Evolutionary conservation across 2,888 invertebrate genomes (phyloP).

Genomic region (Seladonia tumulorum): DNA sequence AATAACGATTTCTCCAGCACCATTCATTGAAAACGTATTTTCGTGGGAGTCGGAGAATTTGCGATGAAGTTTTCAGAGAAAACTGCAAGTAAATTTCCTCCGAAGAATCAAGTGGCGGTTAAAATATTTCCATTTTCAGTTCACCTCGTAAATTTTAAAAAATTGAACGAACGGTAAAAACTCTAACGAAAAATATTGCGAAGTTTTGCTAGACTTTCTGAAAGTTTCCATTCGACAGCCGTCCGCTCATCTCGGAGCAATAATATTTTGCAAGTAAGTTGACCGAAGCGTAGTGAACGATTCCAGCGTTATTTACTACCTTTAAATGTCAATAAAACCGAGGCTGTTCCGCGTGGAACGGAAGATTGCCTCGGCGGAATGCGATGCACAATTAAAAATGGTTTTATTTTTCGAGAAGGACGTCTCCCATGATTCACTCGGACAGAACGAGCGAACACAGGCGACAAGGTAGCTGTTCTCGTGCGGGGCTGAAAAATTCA

Average conservation of each 20-base stretch:
- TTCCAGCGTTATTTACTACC: not conserved
- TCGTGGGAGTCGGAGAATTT: too few species aligned
- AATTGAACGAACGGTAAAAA: not conserved
- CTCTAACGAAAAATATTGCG: not conserved
- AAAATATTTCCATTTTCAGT: too few species aligned
- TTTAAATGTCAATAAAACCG: not conserved
- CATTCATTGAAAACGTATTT: too few species aligned
- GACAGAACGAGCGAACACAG: not conserved
- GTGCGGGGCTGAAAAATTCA: not conserved
- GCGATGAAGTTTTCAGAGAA: too few species aligned
- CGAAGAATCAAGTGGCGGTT: too few species aligned
- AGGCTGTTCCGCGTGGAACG: not conserved
- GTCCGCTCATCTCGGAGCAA: not conserved
- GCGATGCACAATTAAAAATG: slow-evolving; percentile 4
- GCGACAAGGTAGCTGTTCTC: not conserved
- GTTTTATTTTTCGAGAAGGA: not conserved
- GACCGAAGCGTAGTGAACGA: not conserved
- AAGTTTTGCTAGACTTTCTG: not conserved
- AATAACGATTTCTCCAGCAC: too few species aligned
- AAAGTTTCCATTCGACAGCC: not conserved
- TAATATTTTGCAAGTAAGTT: not conserved
- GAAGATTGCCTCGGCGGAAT: not conserved
- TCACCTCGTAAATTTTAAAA: not conserved
- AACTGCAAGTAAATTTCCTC: too few species aligned
- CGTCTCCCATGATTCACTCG: too few species aligned